Evolutionary conservation across 2,797 vertebrate species (phyloP).

Genomic region (Kryptopterus vitreolus): DNA sequence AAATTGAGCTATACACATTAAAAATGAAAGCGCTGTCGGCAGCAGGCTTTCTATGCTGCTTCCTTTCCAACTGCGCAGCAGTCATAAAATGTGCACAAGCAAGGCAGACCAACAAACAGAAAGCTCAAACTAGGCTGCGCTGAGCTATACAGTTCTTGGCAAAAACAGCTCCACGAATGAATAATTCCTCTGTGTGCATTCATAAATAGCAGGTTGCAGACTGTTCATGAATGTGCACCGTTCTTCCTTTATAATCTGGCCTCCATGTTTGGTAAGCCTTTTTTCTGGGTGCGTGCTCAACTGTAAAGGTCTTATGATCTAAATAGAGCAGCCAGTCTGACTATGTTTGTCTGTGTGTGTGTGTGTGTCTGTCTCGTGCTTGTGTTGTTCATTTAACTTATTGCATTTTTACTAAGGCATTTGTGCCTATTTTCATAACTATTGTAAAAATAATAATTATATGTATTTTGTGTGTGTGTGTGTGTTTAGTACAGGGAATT

Average conservation of each 20-base stretch:
- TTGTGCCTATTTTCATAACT: too few relatives aligned
- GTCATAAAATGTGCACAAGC: conserved; percentile 36
- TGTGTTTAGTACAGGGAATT: too few relatives aligned
- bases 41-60: conserved; percentile 26
- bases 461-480: too few relatives aligned
- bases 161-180: conserved; percentile 1
- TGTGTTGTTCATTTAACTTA: not conserved
- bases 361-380: not conserved
- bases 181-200: conserved; percentile 28
- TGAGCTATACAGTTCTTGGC: conserved; percentile 28
- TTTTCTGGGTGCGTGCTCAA: not conserved
- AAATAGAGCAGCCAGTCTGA: conserved; percentile 4
- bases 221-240: conserved; percentile 14
- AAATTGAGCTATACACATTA: conserved; percentile 43
- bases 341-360: conserved; percentile 9
- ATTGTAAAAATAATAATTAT: too few relatives aligned
- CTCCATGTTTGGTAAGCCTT: conserved; percentile 1
- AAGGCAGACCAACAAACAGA: conserved; percentile 28
- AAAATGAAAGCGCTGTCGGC: conserved; percentile 45
- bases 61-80: conserved; percentile 11
- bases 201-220: conserved; percentile 24
- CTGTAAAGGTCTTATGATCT: conserved; percentile 9
- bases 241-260: conserved; percentile 12
- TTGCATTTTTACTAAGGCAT: too few relatives aligned
- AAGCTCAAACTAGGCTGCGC: conserved; percentile 32